phyloP scores from a whole-genome alignment of 2,888 invertebrate species.

The Parasteatoda lunata region DNA sequence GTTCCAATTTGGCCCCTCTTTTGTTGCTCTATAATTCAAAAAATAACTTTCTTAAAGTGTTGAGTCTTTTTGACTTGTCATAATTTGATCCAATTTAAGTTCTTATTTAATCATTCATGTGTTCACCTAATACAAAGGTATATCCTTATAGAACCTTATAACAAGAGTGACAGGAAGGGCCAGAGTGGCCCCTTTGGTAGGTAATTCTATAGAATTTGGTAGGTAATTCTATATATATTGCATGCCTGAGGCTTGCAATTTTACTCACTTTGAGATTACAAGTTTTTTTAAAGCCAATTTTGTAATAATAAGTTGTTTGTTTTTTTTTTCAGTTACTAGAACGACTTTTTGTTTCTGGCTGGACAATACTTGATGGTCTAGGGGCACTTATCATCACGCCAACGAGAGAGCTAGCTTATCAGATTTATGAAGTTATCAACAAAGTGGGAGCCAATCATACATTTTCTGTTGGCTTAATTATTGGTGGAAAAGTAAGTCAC shows the following conservation, averaged over 20 bases:
- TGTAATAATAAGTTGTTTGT: neutral
- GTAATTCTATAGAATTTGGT: too few relatives aligned
- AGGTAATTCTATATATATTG: too few relatives aligned
- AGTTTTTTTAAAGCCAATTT: neutral
- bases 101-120: too few relatives aligned
- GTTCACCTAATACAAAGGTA: too few relatives aligned
- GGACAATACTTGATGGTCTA: conserved; percentile 91
- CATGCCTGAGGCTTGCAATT: neutral
- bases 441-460: conserved; percentile 92
- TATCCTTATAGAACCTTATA: too few relatives aligned
- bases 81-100: too few relatives aligned
- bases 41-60: too few relatives aligned
- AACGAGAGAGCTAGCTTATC: conserved; percentile 95
- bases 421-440: conserved; percentile 93
- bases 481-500: conserved; percentile 78
- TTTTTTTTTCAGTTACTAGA: conserved; percentile 63
- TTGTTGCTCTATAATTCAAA: too few relatives aligned
- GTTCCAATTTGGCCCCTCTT: too few relatives aligned
- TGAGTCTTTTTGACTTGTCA: too few relatives aligned
- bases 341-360: conserved; percentile 83
- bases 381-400: conserved; percentile 97
- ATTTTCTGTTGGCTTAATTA: conserved; percentile 95
- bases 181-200: too few relatives aligned
- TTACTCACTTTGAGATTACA: neutral
- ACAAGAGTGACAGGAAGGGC: too few relatives aligned